Evolutionary conservation across 37 sponge, comb jelly and placozoan species (phyloP).

Genomic region (Cladorhizidae sp.): DNA sequence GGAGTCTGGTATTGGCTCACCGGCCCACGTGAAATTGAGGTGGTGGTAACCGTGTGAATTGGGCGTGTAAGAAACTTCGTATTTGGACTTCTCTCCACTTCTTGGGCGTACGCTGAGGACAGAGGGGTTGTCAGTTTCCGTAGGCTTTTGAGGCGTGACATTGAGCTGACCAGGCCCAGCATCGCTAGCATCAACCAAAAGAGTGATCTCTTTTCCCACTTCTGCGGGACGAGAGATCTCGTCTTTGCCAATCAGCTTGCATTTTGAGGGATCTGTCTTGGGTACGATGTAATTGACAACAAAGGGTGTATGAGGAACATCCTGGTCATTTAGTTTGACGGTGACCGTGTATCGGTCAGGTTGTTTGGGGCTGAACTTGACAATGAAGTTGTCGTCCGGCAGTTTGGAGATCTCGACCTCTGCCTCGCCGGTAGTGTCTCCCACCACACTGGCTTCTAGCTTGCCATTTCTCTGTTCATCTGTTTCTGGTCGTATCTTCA

Average conservation of each 20-base stretch:
- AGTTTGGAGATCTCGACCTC: background rate
- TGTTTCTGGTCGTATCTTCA: conserved; percentile 13
- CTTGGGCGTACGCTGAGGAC: background rate
- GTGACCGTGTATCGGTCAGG: conserved; percentile 62
- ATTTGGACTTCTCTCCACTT: background rate
- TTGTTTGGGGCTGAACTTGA: conserved; percentile 44
- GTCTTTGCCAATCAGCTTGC: conserved; percentile 30
- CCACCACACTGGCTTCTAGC: conserved; percentile 40
- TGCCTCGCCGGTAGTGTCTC: conserved; percentile 24
- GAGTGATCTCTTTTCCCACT: conserved; percentile 20
- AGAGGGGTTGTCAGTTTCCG: background rate
- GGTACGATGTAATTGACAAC: conserved; percentile 37
- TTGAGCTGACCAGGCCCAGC: conserved; percentile 38
- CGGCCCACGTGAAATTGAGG: conserved; percentile 35
- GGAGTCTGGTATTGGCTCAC: background rate
- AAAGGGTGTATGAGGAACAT: conserved; percentile 54
- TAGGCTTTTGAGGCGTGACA: conserved; percentile 26
- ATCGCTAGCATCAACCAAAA: conserved; percentile 19
- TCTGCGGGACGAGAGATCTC: conserved; percentile 7
- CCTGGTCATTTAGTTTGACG: conserved; percentile 27
- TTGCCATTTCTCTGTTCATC: conserved; percentile 19
- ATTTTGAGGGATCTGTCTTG: conserved; percentile 42
- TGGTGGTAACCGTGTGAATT: conserved; percentile 23
- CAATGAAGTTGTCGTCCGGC: conserved; percentile 7
- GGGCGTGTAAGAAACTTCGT: conserved; percentile 21